Percentiles rank a stretch among this genome's conserved stretches.
Evolutionary conservation across 2,888 invertebrate genomes (phyloP).

Genomic region (Drosophila gaucha): DNA sequence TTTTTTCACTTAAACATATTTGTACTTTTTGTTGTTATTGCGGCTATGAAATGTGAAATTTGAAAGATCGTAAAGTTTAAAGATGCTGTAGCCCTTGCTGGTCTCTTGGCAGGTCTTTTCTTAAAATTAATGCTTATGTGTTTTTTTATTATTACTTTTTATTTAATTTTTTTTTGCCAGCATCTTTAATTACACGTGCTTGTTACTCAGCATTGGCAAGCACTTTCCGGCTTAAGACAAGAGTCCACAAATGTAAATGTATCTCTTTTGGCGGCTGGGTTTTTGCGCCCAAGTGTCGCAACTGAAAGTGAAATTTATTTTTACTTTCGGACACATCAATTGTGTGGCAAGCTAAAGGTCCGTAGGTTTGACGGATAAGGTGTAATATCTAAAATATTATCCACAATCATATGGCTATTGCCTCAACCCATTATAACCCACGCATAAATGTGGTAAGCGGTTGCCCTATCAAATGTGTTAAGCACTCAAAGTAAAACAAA

Average conservation of each 20-base stretch:
- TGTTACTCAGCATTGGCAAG: constrained; percentile 52
- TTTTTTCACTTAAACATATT: constrained; percentile 61
- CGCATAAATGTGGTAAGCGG: constrained; percentile 22
- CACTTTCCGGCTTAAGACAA: constrained; percentile 44
- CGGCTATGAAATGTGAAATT: constrained; percentile 78
- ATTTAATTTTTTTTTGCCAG: constrained; percentile 48
- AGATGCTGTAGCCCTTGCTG: constrained; percentile 55
- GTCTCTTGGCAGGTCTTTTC: constrained; percentile 33
- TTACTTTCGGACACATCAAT: constrained; percentile 55
- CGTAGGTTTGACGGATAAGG: constrained; percentile 43
- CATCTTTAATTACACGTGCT: constrained; percentile 69
- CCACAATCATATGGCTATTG: not conserved
- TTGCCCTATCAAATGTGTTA: not conserved
- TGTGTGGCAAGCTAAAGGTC: constrained; percentile 36
- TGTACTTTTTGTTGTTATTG: constrained; percentile 47
- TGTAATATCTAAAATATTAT: constrained; percentile 19
- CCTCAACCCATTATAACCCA: constrained; percentile 34
- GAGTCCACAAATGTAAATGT: constrained; percentile 1
- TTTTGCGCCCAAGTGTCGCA: constrained; percentile 64
- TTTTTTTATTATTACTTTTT: constrained; percentile 37
- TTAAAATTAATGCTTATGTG: constrained; percentile 47
- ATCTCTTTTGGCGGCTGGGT: constrained; percentile 5
- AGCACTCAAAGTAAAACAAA: too few species aligned
- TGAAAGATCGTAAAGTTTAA: constrained; percentile 72
- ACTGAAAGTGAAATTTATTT: constrained; percentile 77